Percentiles rank a stretch among this genome's conserved stretches.
Conservation (phyloP, 30 jellyfish, hydroid and myxozoan genomes). For the Aurelia aurita region DNA sequence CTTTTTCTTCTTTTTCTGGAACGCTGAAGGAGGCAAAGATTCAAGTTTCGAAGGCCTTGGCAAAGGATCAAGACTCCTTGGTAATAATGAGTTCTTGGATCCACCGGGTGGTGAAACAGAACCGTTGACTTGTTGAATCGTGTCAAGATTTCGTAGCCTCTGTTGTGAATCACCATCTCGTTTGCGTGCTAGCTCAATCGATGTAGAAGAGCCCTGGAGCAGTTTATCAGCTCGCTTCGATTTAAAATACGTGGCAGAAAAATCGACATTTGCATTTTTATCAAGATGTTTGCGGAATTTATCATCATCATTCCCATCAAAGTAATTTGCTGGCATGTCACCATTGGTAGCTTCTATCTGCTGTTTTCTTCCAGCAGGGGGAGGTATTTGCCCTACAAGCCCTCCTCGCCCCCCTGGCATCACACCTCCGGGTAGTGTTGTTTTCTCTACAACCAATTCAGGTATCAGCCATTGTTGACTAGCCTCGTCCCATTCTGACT, state of each 20-base stretch:
- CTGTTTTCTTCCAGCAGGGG: slow-evolving; percentile 8
- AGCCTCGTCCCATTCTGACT: slow-evolving; percentile 91
- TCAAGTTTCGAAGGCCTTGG: slow-evolving; percentile 88
- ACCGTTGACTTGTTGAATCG: slow-evolving; percentile 24
- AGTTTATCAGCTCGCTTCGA: slow-evolving; percentile 92
- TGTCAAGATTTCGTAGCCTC: slow-evolving; percentile 27
- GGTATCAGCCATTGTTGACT: slow-evolving; percentile 85
- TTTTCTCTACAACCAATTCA: slow-evolving; percentile 81
- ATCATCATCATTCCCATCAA: slow-evolving; percentile 72
- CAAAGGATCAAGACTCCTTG: slow-evolving; percentile 66
- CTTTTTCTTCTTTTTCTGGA: slow-evolving; percentile 89
- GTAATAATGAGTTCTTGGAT: slow-evolving; percentile 43
- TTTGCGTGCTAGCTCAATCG: slow-evolving; percentile 52
- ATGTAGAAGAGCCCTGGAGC: slow-evolving; percentile 79
- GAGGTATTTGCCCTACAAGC: slow-evolving; percentile 67
- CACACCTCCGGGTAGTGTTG: slow-evolving; percentile 83
- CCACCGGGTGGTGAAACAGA: slow-evolving; percentile 51
- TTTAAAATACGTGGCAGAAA: slow-evolving; percentile 75
- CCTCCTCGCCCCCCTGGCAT: slow-evolving; percentile 72
- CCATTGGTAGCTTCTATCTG: slow-evolving; percentile 12
- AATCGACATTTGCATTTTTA: slow-evolving; percentile 72
- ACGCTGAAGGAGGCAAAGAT: slow-evolving; percentile 87
- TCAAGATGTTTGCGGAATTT: slow-evolving; percentile 69
- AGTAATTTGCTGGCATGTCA: slow-evolving; percentile 62
- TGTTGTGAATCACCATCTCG: slow-evolving; percentile 59